Base-by-base conservation (phyloP, 2,113 vertebrate genomes). In the Periophthalmodon schlosseri region DNA sequence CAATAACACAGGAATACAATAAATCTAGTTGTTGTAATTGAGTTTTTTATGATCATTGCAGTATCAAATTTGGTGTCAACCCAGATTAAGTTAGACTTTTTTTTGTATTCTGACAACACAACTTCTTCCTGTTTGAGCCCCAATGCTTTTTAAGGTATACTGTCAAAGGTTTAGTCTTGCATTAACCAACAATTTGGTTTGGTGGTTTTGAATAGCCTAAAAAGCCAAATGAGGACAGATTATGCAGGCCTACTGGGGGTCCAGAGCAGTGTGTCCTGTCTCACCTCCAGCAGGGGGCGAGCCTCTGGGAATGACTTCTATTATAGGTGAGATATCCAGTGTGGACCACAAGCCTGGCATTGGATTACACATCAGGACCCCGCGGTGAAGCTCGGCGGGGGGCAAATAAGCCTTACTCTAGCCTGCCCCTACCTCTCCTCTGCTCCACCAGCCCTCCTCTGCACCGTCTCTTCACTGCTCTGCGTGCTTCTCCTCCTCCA, bases 271-370 rank as follows among this genome's bases (percentile, higher is more conserved):
- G 46, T 70, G 63, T 49, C 75, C 54, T 75, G 74, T 88, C 72
- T 75, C 88, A 83, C 83, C 75, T 74, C 69, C 77, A 28, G 79
- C 84, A 44, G 82, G 86, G 68, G 66, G 75, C 78, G 50, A 16
- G 75, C 79, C 73, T 85, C 71, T 58, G 82, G 65, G 77, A 83
- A 69, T 21, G 56, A 36, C 64, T 78, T 71, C 69, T 85, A 87
- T 91, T 85, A 88, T 76, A 88, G 89, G 91, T 91, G 89, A 87
- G 80, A 92, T 82, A 70, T 86, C 91, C 88, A 64, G 87, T 69
- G 79, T 75, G 66, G 74, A 70, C 70, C 81, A 70, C 76, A 76
- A 87, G 81, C 85, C 82, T 82, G 78, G 85, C 75, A 72, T 73
- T 76, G 81, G 77, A 87, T 89, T 84, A 84, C 84, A 87, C 75